Percentiles rank a stretch among this genome's conserved stretches.
Evolutionary conservation across 2,113 vertebrate genomes (phyloP).

Genomic region (Ophiodon elongatus): DNA sequence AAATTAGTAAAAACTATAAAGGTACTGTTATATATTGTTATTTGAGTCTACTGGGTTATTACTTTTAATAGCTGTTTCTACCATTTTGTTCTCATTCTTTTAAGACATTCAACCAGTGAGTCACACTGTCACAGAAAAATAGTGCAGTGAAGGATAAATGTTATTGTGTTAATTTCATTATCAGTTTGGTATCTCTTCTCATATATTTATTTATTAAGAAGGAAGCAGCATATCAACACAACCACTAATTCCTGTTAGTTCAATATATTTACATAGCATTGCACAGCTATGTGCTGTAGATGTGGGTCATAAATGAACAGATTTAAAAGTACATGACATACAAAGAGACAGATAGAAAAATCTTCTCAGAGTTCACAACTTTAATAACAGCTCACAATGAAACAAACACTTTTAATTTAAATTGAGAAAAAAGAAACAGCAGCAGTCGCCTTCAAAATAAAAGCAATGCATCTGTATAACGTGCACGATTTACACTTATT

Average conservation of each 20-base stretch:
- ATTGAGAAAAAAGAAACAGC: too few relatives aligned
- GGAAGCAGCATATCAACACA: neutral
- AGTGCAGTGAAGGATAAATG: too few relatives aligned
- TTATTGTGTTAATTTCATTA: neutral
- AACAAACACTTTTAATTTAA: too few relatives aligned
- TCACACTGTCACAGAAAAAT: neutral
- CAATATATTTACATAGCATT: neutral
- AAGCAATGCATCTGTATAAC: too few relatives aligned
- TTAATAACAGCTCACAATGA: neutral
- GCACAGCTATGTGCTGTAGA: neutral
- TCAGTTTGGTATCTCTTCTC: neutral
- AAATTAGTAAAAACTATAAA: neutral
- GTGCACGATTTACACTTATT: too few relatives aligned
- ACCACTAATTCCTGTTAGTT: neutral
- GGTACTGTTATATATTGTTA: neutral
- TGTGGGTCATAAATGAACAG: too few relatives aligned
- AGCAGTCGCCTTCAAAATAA: too few relatives aligned
- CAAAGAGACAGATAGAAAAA: neutral
- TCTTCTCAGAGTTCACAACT: neutral
- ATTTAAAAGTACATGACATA: neutral
- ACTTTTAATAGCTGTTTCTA: neutral
- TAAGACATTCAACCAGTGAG: neutral
- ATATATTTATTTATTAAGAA: neutral
- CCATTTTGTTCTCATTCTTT: neutral
- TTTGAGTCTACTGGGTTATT: neutral